Conservation (phyloP, 2,797 vertebrate species). For the Columba guinea region DNA sequence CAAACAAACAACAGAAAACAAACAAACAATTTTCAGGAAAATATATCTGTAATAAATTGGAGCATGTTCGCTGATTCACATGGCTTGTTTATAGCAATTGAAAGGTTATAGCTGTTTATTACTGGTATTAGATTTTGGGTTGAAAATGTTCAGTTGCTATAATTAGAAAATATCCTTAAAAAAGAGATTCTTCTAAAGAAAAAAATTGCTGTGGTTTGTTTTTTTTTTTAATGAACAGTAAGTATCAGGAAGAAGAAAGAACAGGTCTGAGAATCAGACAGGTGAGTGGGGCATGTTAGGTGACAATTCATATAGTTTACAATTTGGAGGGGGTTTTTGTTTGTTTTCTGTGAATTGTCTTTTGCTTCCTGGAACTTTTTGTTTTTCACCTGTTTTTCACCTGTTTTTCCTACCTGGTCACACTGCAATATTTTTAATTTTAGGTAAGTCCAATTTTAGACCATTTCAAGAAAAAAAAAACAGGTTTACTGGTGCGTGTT, state of each 20-base stretch:
- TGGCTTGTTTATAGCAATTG: neutral
- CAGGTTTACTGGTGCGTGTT: neutral
- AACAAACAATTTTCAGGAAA: neutral
- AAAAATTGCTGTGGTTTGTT: neutral
- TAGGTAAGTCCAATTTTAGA: neutral
- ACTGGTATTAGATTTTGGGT: neutral
- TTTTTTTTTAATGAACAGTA: neutral
- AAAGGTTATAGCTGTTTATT: neutral
- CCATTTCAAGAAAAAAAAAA: neutral
- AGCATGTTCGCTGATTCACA: neutral
- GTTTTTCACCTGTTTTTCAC: rapidly evolving
- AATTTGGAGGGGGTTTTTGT: no score
- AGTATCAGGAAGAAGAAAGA: neutral
- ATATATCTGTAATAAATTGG: neutral
- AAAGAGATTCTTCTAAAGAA: neutral
- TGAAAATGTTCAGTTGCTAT: neutral
- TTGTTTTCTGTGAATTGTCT: neutral
- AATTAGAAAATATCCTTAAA: neutral
- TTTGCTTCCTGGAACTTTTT: neutral
- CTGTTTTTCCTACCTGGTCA: neutral
- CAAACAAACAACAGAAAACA: no score
- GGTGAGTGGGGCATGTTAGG: neutral
- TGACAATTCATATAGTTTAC: neutral
- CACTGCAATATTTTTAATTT: neutral
- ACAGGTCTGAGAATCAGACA: neutral